phyloP scores from a whole-genome alignment of 2,888 invertebrate genomes.

The Calameuta filiformis region DNA sequence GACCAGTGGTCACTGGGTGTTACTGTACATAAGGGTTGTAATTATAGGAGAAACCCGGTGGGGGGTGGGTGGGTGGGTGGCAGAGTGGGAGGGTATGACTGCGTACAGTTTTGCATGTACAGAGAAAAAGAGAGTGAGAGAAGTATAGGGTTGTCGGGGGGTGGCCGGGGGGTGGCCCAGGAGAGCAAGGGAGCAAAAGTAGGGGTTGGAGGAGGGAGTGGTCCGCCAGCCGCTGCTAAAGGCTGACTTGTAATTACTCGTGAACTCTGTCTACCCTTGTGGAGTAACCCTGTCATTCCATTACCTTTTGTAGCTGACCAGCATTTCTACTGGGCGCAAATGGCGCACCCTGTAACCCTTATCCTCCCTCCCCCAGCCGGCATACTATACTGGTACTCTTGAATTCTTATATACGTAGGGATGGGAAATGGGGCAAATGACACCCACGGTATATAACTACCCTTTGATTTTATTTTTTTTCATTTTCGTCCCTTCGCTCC shows the following conservation, averaged over 20 bases:
- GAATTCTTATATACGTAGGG: too few relatives aligned
- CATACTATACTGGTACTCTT: too few relatives aligned
- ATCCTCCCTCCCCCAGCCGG: constrained; percentile 15
- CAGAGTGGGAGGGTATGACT: neutral
- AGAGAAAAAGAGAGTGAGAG: neutral
- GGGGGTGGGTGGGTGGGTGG: neutral
- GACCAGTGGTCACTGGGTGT: too few relatives aligned
- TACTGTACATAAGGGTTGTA: too few relatives aligned
- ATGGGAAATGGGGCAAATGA: too few relatives aligned
- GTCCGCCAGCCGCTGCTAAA: neutral
- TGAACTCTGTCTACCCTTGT: constrained; percentile 26
- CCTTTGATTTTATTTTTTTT: too few relatives aligned
- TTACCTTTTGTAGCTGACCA: constrained; percentile 37
- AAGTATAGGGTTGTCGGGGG: neutral
- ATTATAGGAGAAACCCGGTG: neutral
- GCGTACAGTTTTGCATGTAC: too few relatives aligned
- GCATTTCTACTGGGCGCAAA: constrained; percentile 23
- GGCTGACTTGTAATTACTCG: constrained; percentile 43
- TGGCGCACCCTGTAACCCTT: constrained; percentile 28
- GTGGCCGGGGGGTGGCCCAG: neutral
- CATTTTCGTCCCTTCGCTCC: too few relatives aligned
- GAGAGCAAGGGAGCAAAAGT: neutral
- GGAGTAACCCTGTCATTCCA: constrained; percentile 42
- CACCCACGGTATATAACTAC: too few relatives aligned
- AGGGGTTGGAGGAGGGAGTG: neutral